Evolutionary conservation across 2,888 invertebrate genomes (phyloP).

Genomic region (Drosophila anomalata): DNA sequence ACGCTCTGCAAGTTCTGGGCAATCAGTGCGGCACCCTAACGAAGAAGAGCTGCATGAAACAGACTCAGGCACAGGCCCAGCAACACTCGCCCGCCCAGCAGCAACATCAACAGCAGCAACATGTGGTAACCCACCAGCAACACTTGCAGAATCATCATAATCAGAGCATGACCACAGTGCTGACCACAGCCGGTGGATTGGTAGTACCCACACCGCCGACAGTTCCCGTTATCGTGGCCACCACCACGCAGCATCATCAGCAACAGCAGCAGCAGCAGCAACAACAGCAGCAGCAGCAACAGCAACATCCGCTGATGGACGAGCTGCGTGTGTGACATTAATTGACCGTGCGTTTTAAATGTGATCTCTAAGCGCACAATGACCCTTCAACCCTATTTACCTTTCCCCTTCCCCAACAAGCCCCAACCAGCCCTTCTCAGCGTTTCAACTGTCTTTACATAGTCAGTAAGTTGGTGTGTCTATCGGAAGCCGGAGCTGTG

Average conservation of each 20-base stretch:
- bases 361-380: slow-evolving; percentile 82
- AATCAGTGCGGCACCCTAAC: slow-evolving; percentile 90
- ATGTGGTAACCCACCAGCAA: slow-evolving; percentile 65
- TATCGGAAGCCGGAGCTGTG: slow-evolving; percentile 21
- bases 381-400: background rate
- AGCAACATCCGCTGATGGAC: slow-evolving; percentile 88
- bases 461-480: slow-evolving; percentile 19
- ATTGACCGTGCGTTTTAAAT: slow-evolving; percentile 84
- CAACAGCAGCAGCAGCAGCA: slow-evolving; percentile 74
- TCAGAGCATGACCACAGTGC: slow-evolving; percentile 84
- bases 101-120: slow-evolving; percentile 72
- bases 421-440: slow-evolving; percentile 10
- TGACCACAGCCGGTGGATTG: slow-evolving; percentile 88
- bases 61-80: slow-evolving; percentile 73
- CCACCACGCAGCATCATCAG: slow-evolving; percentile 73
- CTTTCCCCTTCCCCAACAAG: slow-evolving; percentile 27
- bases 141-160: slow-evolving; percentile 84
- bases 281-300: slow-evolving; percentile 78
- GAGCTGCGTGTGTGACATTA: slow-evolving; percentile 93
- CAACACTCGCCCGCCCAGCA: slow-evolving; percentile 74
- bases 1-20: slow-evolving; percentile 90
- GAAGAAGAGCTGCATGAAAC: slow-evolving; percentile 87
- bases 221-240: slow-evolving; percentile 72
- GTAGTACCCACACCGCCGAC: slow-evolving; percentile 87
- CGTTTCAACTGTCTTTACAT: slow-evolving; percentile 16